A percentile compares a stretch with the other conserved stretches of the same genome.
phyloP scores from a whole-genome alignment of 2,888 invertebrate species.

The Archaeoteleia sp. region DNA sequence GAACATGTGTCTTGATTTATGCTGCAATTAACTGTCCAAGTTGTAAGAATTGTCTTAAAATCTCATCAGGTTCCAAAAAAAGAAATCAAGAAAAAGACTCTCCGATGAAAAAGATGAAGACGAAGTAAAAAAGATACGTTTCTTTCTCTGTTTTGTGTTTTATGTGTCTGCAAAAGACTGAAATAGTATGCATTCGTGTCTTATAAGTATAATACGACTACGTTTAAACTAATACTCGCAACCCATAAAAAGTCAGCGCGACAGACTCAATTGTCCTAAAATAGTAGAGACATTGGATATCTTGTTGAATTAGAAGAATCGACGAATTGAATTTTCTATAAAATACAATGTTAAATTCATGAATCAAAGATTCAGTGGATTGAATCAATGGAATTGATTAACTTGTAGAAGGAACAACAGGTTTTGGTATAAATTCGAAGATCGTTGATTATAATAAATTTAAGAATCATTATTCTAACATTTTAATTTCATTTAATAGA shows the following conservation, averaged over 20 bases:
- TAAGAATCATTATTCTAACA: no score
- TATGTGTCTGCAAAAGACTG: no score
- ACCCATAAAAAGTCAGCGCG: conserved; percentile 15
- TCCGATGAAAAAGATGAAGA: conserved; percentile 9
- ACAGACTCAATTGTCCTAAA: conserved; percentile 35
- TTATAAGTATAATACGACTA: neutral
- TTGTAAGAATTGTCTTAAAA: conserved; percentile 21
- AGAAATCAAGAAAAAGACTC: conserved; percentile 14
- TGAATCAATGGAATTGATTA: neutral
- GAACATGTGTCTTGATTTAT: conserved; percentile 13
- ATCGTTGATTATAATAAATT: no score
- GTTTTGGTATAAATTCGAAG: no score
- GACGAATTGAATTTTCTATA: conserved; percentile 3
- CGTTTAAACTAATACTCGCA: neutral
- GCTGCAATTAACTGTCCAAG: conserved; percentile 11
- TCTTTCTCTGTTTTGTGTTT: neutral
- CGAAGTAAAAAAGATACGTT: conserved; percentile 8
- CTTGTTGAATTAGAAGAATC: conserved; percentile 21
- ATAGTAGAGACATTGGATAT: conserved; percentile 10
- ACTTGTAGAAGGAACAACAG: no score
- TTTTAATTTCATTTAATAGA: neutral
- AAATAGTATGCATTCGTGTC: conserved; percentile 2
- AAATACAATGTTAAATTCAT: no score
- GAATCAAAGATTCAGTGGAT: conserved; percentile 18
- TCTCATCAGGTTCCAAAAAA: conserved; percentile 8